phyloP scores from a whole-genome alignment of 2,113 vertebrate genomes.

The Ardeotis arabs region DNA sequence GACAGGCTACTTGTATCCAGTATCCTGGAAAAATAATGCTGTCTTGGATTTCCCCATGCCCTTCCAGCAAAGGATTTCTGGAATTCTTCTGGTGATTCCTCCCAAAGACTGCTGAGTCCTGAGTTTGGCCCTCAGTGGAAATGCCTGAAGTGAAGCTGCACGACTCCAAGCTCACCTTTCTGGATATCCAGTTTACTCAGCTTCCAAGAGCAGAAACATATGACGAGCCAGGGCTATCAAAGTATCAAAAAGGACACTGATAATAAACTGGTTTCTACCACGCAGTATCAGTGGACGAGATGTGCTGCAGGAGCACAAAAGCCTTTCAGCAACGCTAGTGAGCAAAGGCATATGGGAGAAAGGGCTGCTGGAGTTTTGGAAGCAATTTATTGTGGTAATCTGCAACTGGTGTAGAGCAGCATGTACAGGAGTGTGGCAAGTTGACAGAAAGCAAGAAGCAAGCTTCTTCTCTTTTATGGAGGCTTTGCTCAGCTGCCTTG shows the following conservation, averaged over 20 bases:
- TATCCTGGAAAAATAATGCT: background rate
- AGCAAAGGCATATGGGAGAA: background rate
- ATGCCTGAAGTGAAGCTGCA: background rate
- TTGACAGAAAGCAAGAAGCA: constrained; percentile 14
- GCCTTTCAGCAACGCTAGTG: background rate
- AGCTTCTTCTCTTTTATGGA: constrained; percentile 26
- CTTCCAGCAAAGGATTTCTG: background rate
- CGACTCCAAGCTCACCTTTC: background rate
- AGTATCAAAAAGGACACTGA: background rate
- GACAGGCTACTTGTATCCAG: background rate
- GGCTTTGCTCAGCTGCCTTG: constrained; percentile 33
- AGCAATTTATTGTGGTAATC: constrained; percentile 7
- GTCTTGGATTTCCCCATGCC: background rate
- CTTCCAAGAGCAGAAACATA: background rate
- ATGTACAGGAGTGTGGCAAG: constrained; percentile 8
- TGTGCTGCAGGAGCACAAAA: background rate
- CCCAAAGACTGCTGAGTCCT: background rate
- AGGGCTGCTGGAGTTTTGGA: constrained; percentile 1
- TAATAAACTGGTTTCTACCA: background rate
- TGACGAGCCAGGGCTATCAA: background rate
- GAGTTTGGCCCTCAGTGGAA: background rate
- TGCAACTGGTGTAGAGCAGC: constrained; percentile 26
- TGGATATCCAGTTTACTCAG: background rate
- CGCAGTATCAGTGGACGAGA: background rate
- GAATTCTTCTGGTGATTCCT: background rate